phyloP scores from a whole-genome alignment of 1,140 invertebrate species.

The Pachyrhynchus sulphureomaculatus region DNA sequence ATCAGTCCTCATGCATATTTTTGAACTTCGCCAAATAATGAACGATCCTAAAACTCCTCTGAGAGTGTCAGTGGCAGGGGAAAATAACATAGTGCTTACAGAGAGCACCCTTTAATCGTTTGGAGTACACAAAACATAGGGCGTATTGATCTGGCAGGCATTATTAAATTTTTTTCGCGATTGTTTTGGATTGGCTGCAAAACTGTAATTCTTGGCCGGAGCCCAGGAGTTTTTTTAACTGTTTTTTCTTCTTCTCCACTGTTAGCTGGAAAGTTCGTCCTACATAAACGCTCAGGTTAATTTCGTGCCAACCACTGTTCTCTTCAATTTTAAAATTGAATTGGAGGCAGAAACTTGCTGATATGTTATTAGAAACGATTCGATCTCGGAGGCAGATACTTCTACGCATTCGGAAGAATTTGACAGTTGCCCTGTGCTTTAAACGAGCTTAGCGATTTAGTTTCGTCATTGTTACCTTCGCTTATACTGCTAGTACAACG shows the following conservation, averaged over 20 bases:
- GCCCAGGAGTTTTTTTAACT: conserved; percentile 19
- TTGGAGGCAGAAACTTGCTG: too few relatives aligned
- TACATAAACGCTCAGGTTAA: too few relatives aligned
- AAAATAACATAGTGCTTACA: too few relatives aligned
- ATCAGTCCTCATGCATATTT: conserved; percentile 35
- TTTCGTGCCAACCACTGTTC: too few relatives aligned
- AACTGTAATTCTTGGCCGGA: conserved; percentile 4
- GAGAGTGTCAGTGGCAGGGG: too few relatives aligned
- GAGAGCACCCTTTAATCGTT: conserved; percentile 39
- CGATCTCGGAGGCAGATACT: conserved; percentile 21
- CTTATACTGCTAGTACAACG: too few relatives aligned
- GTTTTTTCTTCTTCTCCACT: conserved; percentile 12
- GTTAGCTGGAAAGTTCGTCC: conserved; percentile 1
- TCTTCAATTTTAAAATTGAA: too few relatives aligned
- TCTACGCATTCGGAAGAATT: conserved; percentile 18
- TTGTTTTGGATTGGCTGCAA: conserved; percentile 12
- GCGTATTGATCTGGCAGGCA: conserved; percentile 35
- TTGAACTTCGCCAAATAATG: conserved; percentile 36
- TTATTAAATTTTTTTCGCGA: conserved; percentile 25
- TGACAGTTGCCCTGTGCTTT: conserved; percentile 25
- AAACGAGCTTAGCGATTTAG: too few relatives aligned
- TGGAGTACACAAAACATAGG: conserved; percentile 41
- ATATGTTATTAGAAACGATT: conserved; percentile 2
- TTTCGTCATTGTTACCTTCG: too few relatives aligned
- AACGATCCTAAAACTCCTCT: conserved; percentile 15